Conservation (phyloP, 1,140 invertebrate species). For the Camponotus vicinus region DNA sequence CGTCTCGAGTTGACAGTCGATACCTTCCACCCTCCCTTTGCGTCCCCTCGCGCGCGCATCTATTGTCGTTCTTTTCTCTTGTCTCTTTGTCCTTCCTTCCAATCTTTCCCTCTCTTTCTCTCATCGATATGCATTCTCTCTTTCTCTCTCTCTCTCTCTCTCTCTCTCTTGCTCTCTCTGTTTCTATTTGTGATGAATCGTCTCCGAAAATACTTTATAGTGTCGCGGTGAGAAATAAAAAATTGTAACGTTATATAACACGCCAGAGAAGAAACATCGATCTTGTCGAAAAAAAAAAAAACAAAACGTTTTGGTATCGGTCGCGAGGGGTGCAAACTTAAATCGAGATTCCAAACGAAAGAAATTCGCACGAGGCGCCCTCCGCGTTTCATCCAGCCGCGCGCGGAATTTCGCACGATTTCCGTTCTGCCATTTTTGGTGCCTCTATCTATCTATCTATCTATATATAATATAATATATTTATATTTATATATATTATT, state of each 20-base stretch:
- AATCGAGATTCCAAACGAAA: conserved; percentile 57
- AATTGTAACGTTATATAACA: conserved; percentile 53
- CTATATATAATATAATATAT: conserved; percentile 75
- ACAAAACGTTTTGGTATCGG: neutral
- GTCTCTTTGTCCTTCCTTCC: neutral
- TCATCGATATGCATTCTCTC: conserved; percentile 53
- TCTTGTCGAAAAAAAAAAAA: conserved; percentile 47
- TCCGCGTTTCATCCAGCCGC: conserved; percentile 71
- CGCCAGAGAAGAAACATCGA: conserved; percentile 48
- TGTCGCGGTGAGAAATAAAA: conserved; percentile 38
- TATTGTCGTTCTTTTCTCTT: conserved; percentile 26
- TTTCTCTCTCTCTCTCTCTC: conserved; percentile 67
- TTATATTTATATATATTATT: conserved; percentile 75
- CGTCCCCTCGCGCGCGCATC: conserved; percentile 27
- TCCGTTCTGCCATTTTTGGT: conserved; percentile 74
- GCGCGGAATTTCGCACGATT: conserved; percentile 73
- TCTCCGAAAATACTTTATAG: conserved; percentile 58
- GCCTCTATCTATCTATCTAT: conserved; percentile 74
- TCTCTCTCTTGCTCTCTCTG: conserved; percentile 31
- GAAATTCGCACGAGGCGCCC: conserved; percentile 69
- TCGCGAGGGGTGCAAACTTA: conserved; percentile 48
- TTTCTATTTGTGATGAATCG: conserved; percentile 68
- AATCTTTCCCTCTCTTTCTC: neutral
- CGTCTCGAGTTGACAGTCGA: conserved; percentile 20
- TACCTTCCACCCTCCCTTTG: conserved; percentile 2